Evolutionary conservation across 2,797 vertebrate genomes (phyloP).

Genomic region (Halcyon chelicuti): DNA sequence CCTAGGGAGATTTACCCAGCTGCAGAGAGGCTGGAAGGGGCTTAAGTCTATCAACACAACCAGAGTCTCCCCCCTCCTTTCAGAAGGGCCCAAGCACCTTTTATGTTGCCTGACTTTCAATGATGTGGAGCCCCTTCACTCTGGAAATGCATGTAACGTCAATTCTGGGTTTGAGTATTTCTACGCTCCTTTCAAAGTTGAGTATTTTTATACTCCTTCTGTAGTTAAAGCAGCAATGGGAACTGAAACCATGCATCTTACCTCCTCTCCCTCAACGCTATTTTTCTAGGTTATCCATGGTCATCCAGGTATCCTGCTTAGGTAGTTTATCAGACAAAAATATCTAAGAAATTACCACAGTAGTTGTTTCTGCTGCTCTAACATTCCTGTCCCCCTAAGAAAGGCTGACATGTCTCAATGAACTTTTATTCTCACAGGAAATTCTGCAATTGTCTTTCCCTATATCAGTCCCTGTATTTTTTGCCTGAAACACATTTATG

Average conservation of each 20-base stretch:
- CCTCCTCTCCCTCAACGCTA: neutral
- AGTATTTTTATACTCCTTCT: neutral
- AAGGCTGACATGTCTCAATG: neutral
- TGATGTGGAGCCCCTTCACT: neutral
- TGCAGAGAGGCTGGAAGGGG: conserved; percentile 57
- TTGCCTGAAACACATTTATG: neutral
- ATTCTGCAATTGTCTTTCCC: neutral
- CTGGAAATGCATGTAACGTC: neutral
- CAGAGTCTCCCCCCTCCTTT: conserved; percentile 10
- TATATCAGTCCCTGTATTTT: neutral
- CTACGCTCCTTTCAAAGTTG: neutral
- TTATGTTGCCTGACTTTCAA: conserved; percentile 6
- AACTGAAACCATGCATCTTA: neutral
- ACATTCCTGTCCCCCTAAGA: neutral
- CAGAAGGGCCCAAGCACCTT: conserved; percentile 28
- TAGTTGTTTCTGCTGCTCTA: neutral
- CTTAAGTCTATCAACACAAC: conserved; percentile 62
- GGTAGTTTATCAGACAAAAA: neutral
- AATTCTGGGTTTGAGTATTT: neutral
- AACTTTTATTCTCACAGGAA: neutral
- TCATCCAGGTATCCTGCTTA: neutral
- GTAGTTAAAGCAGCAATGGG: neutral
- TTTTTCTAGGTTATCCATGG: neutral
- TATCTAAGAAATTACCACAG: neutral
- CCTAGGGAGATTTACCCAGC: conserved; percentile 67